phyloP scores from a whole-genome alignment of 1,140 invertebrate genomes.

The Rhopalosiphum padi region DNA sequence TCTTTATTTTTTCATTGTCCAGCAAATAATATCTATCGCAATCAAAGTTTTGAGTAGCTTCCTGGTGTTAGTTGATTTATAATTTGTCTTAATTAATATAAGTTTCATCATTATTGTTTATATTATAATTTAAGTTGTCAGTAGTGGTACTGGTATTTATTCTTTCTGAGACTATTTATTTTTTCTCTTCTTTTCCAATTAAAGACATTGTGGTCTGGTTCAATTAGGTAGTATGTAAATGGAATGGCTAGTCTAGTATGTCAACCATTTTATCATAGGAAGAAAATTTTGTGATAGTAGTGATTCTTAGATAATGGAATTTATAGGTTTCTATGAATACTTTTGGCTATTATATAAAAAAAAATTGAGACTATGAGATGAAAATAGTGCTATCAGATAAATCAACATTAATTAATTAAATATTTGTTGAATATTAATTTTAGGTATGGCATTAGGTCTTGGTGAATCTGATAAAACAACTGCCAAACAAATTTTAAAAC shows the following conservation, averaged over 20 bases:
- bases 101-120: neutral
- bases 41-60: neutral
- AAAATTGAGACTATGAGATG: neutral
- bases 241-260: neutral
- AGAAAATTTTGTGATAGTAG: too few species aligned
- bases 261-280: too few species aligned
- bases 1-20: neutral
- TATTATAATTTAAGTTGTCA: neutral
- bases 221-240: neutral
- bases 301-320: neutral
- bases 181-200: neutral
- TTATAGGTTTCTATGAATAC: neutral
- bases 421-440: conserved; percentile 59
- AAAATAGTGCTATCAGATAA: neutral
- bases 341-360: neutral
- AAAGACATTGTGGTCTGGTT: neutral
- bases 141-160: neutral
- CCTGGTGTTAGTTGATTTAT: neutral
- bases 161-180: neutral
- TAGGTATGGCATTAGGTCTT: conserved; percentile 77
- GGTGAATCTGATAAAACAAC: conserved; percentile 66
- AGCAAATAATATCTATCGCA: neutral
- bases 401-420: conserved; percentile 7
- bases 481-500: conserved; percentile 54
- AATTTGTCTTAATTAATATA: neutral